Evolutionary conservation across 2,888 invertebrate species (phyloP).

Genomic region (Heliconius sara): DNA sequence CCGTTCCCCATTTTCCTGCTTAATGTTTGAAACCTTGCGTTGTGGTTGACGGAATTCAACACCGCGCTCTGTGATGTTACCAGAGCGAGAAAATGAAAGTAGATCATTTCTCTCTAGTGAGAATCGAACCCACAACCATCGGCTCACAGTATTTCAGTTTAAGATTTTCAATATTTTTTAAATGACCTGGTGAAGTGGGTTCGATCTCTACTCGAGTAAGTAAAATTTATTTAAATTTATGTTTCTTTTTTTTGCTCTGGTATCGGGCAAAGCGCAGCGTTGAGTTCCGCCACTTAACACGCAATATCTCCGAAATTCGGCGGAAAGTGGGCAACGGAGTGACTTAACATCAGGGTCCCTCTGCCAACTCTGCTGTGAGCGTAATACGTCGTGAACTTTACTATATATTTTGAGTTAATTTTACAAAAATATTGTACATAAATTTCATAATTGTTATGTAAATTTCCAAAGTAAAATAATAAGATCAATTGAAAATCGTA

Average conservation of each 20-base stretch:
- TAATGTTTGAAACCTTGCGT: no score
- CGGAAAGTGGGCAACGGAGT: no score
- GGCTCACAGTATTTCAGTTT: not conserved
- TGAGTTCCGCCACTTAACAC: no score
- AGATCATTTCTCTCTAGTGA: no score
- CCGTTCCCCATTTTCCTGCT: not conserved
- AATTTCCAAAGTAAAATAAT: conserved; percentile 13
- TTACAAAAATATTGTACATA: not conserved
- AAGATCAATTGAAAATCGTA: not conserved
- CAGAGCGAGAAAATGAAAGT: not conserved
- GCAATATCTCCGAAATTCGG: no score
- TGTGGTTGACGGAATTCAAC: not conserved
- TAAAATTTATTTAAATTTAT: no score
- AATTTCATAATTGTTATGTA: not conserved
- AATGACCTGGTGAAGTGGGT: not conserved
- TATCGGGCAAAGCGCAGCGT: no score
- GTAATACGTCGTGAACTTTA: no score
- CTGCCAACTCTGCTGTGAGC: no score
- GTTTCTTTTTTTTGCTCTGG: no score
- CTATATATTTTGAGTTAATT: not conserved
- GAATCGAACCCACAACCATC: not conserved
- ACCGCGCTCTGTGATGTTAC: not conserved
- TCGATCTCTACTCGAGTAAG: no score
- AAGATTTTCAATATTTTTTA: not conserved
- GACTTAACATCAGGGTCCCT: no score